phyloP scores from a whole-genome alignment of 2,888 invertebrate species.

The Heliconius hortense region DNA sequence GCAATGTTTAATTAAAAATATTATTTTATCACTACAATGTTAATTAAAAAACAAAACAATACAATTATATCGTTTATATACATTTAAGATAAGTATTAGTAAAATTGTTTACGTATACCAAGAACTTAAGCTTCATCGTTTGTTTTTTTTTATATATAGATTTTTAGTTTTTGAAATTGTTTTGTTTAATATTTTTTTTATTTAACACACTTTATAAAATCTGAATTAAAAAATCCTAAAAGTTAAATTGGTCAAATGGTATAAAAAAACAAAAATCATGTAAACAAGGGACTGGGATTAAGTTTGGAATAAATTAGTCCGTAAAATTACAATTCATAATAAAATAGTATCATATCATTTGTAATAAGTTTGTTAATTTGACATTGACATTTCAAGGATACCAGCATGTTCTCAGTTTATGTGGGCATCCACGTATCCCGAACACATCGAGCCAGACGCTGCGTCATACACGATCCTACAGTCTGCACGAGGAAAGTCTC shows the following conservation, averaged over 20 bases:
- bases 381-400: constrained; percentile 4
- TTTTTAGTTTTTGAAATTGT: too few species aligned
- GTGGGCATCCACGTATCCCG: constrained; percentile 46
- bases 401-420: constrained; percentile 27
- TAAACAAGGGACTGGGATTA: too few species aligned
- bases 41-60: background rate
- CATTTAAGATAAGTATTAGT: constrained; percentile 4
- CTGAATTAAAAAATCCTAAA: too few species aligned
- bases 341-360: too few species aligned
- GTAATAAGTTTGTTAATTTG: background rate
- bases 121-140: background rate
- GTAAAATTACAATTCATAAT: too few species aligned
- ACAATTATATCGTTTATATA: background rate
- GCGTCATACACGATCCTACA: constrained; percentile 54
- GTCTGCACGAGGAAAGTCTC: constrained; percentile 45
- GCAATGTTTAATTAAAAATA: background rate
- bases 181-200: too few species aligned
- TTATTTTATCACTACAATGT: background rate
- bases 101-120: background rate
- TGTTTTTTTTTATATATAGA: too few species aligned
- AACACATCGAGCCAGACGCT: constrained; percentile 58
- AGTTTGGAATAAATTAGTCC: too few species aligned
- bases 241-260: too few species aligned
- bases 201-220: too few species aligned
- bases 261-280: too few species aligned